Evolutionary conservation across 2,888 invertebrate species (phyloP).

Genomic region (Hoplodrina ambigua): DNA sequence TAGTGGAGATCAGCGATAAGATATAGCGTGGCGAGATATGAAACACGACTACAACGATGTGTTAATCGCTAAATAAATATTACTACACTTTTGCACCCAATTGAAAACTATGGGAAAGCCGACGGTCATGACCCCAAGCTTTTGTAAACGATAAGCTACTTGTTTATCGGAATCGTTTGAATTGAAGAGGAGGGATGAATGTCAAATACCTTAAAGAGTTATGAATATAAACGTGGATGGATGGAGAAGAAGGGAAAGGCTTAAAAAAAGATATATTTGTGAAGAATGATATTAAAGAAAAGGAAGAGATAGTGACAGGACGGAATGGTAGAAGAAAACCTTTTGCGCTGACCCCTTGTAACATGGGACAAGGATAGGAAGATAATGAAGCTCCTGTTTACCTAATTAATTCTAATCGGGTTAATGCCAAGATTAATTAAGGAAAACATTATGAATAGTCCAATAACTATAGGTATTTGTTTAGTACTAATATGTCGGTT

Average conservation of each 20-base stretch:
- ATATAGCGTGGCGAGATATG: slow-evolving; percentile 45
- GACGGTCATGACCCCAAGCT: slow-evolving; percentile 1
- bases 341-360: too few relatives aligned
- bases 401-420: slow-evolving; percentile 6
- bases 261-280: too few relatives aligned
- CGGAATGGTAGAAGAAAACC: too few relatives aligned
- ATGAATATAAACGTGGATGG: too few relatives aligned
- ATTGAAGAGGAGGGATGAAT: too few relatives aligned
- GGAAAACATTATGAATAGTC: background rate
- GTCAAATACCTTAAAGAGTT: too few relatives aligned
- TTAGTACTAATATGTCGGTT: background rate
- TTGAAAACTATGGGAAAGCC: slow-evolving; percentile 14
- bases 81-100: slow-evolving; percentile 20
- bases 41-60: slow-evolving; percentile 23
- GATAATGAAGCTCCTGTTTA: too few relatives aligned
- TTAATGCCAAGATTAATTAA: slow-evolving; percentile 12
- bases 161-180: background rate
- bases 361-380: too few relatives aligned
- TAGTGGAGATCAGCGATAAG: slow-evolving; percentile 57
- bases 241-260: too few relatives aligned
- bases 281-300: too few relatives aligned
- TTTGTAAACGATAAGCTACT: slow-evolving; percentile 5
- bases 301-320: too few relatives aligned
- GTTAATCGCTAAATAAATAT: slow-evolving; percentile 42
- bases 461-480: background rate